Conservation (phyloP, 2,797 vertebrate genomes). For the Sebastes matsubarae region DNA sequence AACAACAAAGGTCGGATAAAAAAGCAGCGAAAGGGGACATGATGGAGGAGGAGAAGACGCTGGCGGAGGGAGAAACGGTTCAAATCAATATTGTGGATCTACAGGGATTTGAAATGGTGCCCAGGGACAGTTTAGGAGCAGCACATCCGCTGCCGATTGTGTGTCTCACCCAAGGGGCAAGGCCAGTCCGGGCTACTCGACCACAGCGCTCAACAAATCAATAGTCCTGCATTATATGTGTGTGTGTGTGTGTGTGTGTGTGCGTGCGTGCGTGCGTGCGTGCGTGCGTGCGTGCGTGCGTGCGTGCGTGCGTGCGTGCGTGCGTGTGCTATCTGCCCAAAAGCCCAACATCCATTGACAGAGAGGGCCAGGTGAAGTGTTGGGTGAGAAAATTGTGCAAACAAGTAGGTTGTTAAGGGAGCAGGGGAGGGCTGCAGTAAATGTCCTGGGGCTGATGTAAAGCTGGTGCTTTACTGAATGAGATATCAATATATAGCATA, state of each 20-base stretch:
- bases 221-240: conserved; percentile 60
- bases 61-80: conserved; percentile 53
- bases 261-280: conserved; percentile 1
- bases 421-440: neutral
- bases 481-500: neutral
- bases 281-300: conserved; percentile 7
- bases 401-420: conserved; percentile 41
- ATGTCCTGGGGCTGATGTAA: conserved; percentile 6
- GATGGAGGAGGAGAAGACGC: conserved; percentile 59
- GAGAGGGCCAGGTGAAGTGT: conserved; percentile 37
- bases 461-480: neutral
- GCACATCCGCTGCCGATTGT: conserved; percentile 71
- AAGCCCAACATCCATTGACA: conserved; percentile 45
- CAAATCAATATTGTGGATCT: conserved; percentile 76
- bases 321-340: conserved; percentile 27
- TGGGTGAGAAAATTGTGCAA: conserved; percentile 48
- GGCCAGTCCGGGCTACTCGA: conserved; percentile 57
- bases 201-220: conserved; percentile 69
- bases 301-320: neutral
- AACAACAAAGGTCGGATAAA: conserved; percentile 66
- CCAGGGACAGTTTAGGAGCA: conserved; percentile 70
- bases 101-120: conserved; percentile 70
- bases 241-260: conserved; percentile 11
- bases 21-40: conserved; percentile 55
- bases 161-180: conserved; percentile 67